phyloP scores from a whole-genome alignment of 2,797 vertebrate genomes.

The Dryobates pubescens region DNA sequence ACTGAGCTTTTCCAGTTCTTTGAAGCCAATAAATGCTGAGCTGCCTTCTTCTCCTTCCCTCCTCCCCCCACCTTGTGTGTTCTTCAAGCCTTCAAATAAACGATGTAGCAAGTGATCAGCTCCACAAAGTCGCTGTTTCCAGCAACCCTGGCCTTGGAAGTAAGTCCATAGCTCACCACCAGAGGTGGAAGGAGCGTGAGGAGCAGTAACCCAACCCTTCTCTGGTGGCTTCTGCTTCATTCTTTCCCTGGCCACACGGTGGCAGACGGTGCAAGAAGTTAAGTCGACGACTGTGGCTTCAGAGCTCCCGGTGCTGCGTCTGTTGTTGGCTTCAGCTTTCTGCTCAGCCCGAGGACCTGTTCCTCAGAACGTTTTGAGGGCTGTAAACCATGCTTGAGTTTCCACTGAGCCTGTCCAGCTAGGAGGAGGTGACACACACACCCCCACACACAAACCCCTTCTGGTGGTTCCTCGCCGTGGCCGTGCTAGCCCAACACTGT shows the following conservation, averaged over 20 bases:
- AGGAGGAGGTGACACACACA: neutral
- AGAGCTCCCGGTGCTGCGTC: neutral
- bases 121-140: neutral
- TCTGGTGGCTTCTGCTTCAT: accelerated
- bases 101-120: neutral
- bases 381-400: too few relatives aligned
- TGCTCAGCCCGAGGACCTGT: neutral
- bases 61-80: accelerated
- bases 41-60: neutral
- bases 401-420: accelerated
- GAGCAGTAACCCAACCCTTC: accelerated
- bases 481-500: accelerated
- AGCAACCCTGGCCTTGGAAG: too few relatives aligned
- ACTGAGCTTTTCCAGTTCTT: neutral
- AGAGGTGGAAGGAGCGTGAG: neutral
- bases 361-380: accelerated
- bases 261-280: neutral
- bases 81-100: neutral
- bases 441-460: too few relatives aligned
- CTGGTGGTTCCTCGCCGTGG: too few relatives aligned
- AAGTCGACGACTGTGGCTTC: accelerated
- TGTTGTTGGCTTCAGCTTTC: accelerated
- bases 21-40: neutral
- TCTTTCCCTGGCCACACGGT: neutral
- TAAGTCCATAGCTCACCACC: too few relatives aligned